Evolutionary conservation across 2,113 vertebrate species (phyloP).

Genomic region (Pungitius pungitius): DNA sequence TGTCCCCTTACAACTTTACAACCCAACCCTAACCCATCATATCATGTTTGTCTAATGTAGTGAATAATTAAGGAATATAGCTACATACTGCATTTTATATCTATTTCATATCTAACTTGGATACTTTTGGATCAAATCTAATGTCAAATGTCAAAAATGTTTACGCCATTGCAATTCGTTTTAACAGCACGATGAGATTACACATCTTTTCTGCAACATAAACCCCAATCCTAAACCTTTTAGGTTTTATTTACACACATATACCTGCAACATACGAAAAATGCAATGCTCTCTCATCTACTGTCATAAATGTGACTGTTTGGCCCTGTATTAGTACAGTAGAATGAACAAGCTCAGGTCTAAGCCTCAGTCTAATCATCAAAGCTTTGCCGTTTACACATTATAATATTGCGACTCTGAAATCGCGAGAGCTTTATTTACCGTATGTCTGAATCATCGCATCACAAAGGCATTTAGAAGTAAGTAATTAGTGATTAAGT

Average conservation of each 20-base stretch:
- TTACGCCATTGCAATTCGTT: too few relatives aligned
- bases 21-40: too few relatives aligned
- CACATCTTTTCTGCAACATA: background rate
- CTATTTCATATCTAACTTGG: background rate
- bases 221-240: background rate
- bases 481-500: slow-evolving; percentile 43
- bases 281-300: background rate
- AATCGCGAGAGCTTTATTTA: slow-evolving; percentile 9
- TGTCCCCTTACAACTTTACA: too few relatives aligned
- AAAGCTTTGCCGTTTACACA: slow-evolving; percentile 6
- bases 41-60: background rate
- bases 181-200: background rate
- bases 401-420: background rate
- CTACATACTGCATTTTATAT: background rate
- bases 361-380: background rate
- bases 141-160: background rate
- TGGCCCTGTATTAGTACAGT: background rate
- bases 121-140: background rate
- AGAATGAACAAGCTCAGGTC: background rate
- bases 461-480: slow-evolving; percentile 12
- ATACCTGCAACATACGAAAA: background rate
- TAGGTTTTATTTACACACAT: background rate
- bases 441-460: background rate
- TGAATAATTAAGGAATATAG: background rate
- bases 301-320: background rate